A percentile compares a stretch with the other conserved stretches of the same genome.
Conservation (phyloP, 2,797 vertebrate species). For the Erethizon dorsatum region DNA sequence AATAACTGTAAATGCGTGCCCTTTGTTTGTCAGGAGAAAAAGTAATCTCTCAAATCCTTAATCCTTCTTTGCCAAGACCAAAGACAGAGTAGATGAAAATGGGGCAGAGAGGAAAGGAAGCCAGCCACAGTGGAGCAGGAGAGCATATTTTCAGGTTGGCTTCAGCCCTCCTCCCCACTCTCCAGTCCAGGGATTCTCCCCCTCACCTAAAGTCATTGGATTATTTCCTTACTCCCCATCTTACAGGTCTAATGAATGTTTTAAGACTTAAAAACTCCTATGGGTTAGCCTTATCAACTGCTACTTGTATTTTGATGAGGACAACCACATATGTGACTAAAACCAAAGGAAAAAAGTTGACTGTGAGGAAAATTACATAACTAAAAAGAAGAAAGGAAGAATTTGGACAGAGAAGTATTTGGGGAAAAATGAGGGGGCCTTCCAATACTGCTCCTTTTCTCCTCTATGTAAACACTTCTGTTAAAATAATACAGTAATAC, state of each 20-base stretch:
- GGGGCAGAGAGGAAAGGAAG: neutral
- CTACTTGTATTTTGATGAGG: neutral
- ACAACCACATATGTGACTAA: neutral
- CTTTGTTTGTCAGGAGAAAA: accelerated
- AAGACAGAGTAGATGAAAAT: neutral
- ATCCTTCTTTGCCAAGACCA: neutral
- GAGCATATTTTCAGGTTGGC: accelerated
- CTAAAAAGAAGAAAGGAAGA: neutral
- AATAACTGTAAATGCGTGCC: neutral
- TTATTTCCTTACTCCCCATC: neutral
- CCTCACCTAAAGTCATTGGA: neutral
- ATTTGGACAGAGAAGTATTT: neutral
- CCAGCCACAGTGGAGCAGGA: accelerated
- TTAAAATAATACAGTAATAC: neutral
- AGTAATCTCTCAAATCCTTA: neutral
- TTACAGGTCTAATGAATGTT: neutral
- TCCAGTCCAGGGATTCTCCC: no score
- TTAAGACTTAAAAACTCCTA: neutral
- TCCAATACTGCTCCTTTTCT: neutral
- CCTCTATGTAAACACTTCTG: neutral
- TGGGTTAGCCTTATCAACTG: neutral
- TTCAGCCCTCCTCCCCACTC: neutral
- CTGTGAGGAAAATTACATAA: neutral
- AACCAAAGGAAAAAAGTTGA: neutral
- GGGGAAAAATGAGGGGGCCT: neutral